Conservation (phyloP, 64 coral and sea anemone species). For the Montipora foliosa region DNA sequence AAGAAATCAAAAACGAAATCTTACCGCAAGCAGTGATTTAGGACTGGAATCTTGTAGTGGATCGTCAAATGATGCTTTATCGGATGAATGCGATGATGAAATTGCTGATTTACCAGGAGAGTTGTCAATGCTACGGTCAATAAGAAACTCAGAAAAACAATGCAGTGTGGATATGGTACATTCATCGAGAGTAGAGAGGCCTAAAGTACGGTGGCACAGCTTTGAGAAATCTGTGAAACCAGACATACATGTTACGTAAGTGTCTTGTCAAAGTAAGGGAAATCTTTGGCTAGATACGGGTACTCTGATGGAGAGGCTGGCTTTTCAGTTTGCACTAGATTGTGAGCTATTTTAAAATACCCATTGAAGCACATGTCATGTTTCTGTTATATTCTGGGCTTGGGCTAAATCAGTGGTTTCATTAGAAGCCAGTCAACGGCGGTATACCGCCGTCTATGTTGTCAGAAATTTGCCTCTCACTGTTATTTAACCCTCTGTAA, state of each 20-base stretch:
- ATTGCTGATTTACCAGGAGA: slow-evolving; percentile 84
- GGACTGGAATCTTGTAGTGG: slow-evolving; percentile 76
- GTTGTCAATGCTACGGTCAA: slow-evolving; percentile 75
- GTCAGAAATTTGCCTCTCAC: too few relatives aligned
- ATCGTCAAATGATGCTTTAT: slow-evolving; percentile 82
- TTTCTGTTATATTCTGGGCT: too few relatives aligned
- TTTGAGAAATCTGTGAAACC: slow-evolving; percentile 90
- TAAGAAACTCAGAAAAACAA: slow-evolving; percentile 55
- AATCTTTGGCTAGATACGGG: background rate
- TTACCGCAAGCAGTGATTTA: slow-evolving; percentile 80
- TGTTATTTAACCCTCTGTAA: too few relatives aligned
- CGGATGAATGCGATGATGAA: slow-evolving; percentile 83
- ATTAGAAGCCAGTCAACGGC: too few relatives aligned
- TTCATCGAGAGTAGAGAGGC: slow-evolving; percentile 61
- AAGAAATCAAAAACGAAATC: slow-evolving; percentile 75
- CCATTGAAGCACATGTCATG: too few relatives aligned
- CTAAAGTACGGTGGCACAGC: slow-evolving; percentile 96
- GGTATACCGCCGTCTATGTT: too few relatives aligned
- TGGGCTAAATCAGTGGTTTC: too few relatives aligned
- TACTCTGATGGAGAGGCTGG: too few relatives aligned
- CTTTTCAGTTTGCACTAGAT: background rate
- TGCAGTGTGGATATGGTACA: slow-evolving; percentile 46
- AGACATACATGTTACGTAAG: slow-evolving; percentile 73
- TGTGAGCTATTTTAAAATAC: background rate
- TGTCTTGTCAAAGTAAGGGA: background rate